Percentiles rank a stretch among this genome's conserved stretches.
phyloP scores from a whole-genome alignment of 2,888 invertebrate species.

The Ligdia adustata region DNA sequence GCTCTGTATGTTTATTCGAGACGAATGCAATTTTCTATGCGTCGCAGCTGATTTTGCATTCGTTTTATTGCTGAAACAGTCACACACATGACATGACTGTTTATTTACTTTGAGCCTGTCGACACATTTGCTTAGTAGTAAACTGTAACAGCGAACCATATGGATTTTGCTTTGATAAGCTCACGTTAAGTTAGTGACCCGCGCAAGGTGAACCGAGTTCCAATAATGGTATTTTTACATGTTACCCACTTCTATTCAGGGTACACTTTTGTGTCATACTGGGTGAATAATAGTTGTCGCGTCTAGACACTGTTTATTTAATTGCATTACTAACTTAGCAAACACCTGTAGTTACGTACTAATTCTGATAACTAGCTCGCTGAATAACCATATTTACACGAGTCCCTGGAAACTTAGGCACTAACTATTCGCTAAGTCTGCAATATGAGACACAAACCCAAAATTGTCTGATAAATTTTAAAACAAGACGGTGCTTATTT shows the following conservation, averaged over 20 bases:
- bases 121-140: conserved; percentile 31
- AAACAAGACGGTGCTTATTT: conserved; percentile 6
- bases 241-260: conserved; percentile 36
- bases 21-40: conserved; percentile 30
- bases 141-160: conserved; percentile 23
- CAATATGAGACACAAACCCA: background rate
- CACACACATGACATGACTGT: conserved; percentile 34
- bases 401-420: background rate
- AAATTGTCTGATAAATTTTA: conserved; percentile 4
- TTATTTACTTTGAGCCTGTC: conserved; percentile 35
- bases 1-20: conserved; percentile 22
- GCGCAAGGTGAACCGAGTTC: conserved; percentile 40
- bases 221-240: conserved; percentile 37
- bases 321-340: conserved; percentile 22
- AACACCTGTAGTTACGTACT: conserved; percentile 7
- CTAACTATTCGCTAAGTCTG: background rate
- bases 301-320: conserved; percentile 36
- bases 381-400: conserved; percentile 19
- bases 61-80: conserved; percentile 35
- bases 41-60: conserved; percentile 37
- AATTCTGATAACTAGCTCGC: background rate
- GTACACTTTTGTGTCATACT: conserved; percentile 39
- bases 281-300: conserved; percentile 38
- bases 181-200: conserved; percentile 42
- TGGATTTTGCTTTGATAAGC: conserved; percentile 20